phyloP scores from a whole-genome alignment of 2,888 invertebrate genomes.

The Exocentrus adspersus region DNA sequence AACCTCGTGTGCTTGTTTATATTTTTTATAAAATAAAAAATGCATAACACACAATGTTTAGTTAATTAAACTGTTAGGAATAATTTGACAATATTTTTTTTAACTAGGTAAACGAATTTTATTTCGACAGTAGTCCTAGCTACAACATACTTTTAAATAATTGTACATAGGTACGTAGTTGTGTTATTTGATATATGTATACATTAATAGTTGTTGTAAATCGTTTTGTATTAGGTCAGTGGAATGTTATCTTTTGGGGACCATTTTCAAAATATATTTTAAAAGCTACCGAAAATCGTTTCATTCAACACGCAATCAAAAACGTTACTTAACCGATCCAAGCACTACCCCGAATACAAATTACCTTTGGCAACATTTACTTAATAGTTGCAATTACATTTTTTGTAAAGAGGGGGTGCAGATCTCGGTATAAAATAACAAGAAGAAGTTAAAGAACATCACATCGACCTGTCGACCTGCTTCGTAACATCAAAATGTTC shows the following conservation, averaged over 20 bases:
- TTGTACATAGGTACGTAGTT: constrained; percentile 24
- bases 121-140: constrained; percentile 2
- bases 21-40: constrained; percentile 19
- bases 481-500: constrained; percentile 17
- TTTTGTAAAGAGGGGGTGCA: neutral
- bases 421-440: neutral
- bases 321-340: neutral
- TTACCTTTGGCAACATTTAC: neutral
- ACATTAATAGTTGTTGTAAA: constrained; percentile 44
- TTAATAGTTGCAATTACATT: neutral
- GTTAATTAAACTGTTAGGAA: constrained; percentile 1
- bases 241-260: constrained; percentile 58
- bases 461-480: too few species aligned
- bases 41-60: neutral
- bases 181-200: constrained; percentile 28
- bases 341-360: constrained; percentile 4
- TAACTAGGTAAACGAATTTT: constrained; percentile 5
- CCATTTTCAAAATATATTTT: constrained; percentile 56
- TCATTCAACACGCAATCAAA: too few species aligned
- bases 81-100: constrained; percentile 20
- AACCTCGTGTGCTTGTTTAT: constrained; percentile 13
- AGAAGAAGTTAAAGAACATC: too few species aligned
- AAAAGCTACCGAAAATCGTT: constrained; percentile 32
- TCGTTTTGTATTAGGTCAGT: constrained; percentile 51
- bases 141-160: constrained; percentile 9